A percentile compares a stretch with the other conserved stretches of the same genome.
Conservation (phyloP, 2,113 vertebrate genomes). For the Triplophysa tibetana region DNA sequence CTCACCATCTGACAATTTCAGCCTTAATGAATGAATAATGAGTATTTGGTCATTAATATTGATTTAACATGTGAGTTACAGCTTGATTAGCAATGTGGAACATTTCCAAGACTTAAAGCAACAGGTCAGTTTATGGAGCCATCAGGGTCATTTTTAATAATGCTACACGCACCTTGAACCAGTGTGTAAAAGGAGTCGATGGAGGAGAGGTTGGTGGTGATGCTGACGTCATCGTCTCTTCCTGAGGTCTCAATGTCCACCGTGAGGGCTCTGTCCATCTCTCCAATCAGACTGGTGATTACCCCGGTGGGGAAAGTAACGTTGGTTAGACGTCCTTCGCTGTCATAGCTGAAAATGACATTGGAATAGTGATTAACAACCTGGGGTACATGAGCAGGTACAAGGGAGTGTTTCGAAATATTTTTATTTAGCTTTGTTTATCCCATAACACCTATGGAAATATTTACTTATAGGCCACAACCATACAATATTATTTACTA, state of each 20-base stretch:
- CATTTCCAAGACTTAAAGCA: constrained; percentile 13
- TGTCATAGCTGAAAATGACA: constrained; percentile 83
- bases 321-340: constrained; percentile 93
- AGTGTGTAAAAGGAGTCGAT: constrained; percentile 97
- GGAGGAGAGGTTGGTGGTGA: constrained; percentile 95
- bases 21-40: constrained; percentile 46
- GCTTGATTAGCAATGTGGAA: constrained; percentile 43
- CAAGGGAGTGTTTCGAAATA: too few species aligned
- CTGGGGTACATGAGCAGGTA: too few species aligned
- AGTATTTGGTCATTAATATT: constrained; percentile 46
- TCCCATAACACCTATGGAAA: too few species aligned
- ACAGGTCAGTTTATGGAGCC: constrained; percentile 1
- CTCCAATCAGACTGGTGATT: constrained; percentile 92
- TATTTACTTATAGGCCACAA: too few species aligned
- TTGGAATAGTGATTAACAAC: background rate
- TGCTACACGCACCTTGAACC: constrained; percentile 83
- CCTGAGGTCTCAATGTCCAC: constrained; percentile 95
- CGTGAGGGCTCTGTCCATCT: constrained; percentile 93
- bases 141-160: background rate
- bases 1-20: constrained; percentile 41
- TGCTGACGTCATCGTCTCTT: constrained; percentile 94
- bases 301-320: constrained; percentile 97
- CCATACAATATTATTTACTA: too few species aligned
- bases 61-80: constrained; percentile 41
- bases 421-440: too few species aligned